Conservation (phyloP, 2,888 invertebrate species). For the Leptopterna dolabrata region DNA sequence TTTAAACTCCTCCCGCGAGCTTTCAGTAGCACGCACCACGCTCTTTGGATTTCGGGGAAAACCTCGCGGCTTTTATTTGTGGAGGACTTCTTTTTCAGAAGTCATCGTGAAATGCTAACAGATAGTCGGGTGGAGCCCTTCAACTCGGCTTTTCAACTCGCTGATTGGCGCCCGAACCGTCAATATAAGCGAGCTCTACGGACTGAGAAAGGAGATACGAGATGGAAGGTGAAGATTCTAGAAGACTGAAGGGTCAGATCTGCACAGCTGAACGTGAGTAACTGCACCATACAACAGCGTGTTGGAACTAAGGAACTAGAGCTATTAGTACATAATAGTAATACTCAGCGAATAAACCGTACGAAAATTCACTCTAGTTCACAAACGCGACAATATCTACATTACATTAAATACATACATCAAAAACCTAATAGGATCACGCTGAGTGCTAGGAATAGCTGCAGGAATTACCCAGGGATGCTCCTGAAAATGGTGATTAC, state of each 20-base stretch:
- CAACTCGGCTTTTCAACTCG: constrained; percentile 4
- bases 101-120: constrained; percentile 21
- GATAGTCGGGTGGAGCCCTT: background rate
- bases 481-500: background rate
- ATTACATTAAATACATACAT: no score
- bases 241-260: background rate
- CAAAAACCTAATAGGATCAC: no score
- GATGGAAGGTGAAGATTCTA: background rate
- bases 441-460: no score
- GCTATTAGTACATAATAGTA: no score
- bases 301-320: no score
- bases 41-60: background rate
- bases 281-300: no score
- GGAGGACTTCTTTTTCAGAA: constrained; percentile 10
- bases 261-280: no score
- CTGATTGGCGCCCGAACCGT: background rate
- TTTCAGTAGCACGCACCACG: background rate
- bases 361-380: no score
- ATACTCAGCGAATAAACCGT: no score
- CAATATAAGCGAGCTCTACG: background rate
- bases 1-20: background rate
- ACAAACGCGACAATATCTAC: no score
- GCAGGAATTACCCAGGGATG: background rate
- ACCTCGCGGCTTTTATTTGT: background rate
- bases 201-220: background rate